A percentile compares a stretch with the other conserved stretches of the same genome.
Evolutionary conservation across 2,888 invertebrate genomes (phyloP).

Genomic region (Rhagium mordax): DNA sequence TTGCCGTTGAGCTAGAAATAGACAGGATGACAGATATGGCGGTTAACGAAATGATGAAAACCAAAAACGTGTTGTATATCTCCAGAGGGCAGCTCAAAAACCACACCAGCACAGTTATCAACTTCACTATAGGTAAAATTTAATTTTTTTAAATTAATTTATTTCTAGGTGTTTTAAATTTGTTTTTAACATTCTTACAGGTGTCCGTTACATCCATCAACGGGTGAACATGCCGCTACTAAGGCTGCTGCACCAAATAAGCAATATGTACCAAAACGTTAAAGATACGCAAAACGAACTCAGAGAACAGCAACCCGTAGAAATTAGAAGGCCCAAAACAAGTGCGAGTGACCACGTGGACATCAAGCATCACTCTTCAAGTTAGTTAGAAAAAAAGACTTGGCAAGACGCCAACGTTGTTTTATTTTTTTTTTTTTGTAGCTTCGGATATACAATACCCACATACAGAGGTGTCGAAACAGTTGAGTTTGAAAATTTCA

Average conservation of each 20-base stretch:
- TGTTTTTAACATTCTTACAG: constrained; percentile 68
- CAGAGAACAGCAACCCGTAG: constrained; percentile 78
- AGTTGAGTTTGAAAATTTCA: constrained; percentile 67
- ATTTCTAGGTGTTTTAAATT: not conserved
- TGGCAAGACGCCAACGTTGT: no score
- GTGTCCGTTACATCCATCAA: constrained; percentile 92
- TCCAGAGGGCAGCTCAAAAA: constrained; percentile 90
- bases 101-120: constrained; percentile 92
- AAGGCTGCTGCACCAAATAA: constrained; percentile 93
- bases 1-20: constrained; percentile 90
- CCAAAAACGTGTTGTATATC: constrained; percentile 89
- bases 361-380: constrained; percentile 76
- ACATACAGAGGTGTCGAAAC: constrained; percentile 71
- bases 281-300: constrained; percentile 94
- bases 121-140: constrained; percentile 77
- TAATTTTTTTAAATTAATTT: not conserved
- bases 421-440: constrained; percentile 55
- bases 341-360: constrained; percentile 68
- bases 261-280: constrained; percentile 97
- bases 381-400: constrained; percentile 65
- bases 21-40: constrained; percentile 92
- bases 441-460: constrained; percentile 79
- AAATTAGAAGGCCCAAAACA: constrained; percentile 67
- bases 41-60: constrained; percentile 87
- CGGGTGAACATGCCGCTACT: constrained; percentile 97